Base-by-base conservation (phyloP, 2,797 vertebrate species). In the Danio jaintianensis region DNA sequence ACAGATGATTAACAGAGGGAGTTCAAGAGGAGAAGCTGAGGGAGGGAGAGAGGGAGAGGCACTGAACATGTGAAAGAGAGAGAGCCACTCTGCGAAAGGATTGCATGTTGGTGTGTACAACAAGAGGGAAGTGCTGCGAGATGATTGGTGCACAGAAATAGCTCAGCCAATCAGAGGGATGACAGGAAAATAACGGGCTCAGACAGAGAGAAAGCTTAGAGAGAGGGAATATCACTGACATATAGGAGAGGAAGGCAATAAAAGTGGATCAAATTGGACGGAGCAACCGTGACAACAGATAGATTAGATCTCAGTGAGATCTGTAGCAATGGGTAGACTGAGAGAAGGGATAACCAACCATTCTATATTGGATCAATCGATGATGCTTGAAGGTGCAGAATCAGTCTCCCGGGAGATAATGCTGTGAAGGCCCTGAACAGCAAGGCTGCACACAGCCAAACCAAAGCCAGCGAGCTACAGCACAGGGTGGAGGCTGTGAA, bases 131-230 rank as follows among this genome's bases (percentile, higher is more conserved):
- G 56, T 75, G 48, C 52, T 63, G 53, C 69, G 18, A 86, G 42
- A 72, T 80, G 91, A 94, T 93, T 93, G 92, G 93, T 90, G 86
- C 78, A 85, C 90, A 92, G 81, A 94, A 93, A 94, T 93, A 94
- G 90, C 90, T 66, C 70, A 56, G 78, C 93, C 94, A 94, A 94
- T 95, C 91, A 83, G 56, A 85, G 42, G 12, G 8, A 85, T 18
- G 89, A 85, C 81, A 88, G 85, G 85, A 82, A 85, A 86, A 90
- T 93, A 88, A 91, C 62, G 58, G 79, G 91, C 90, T 86, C 87
- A 88, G 74, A 78, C 85, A 52, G 86, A 76, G 84, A 82, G 82
- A 87, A 87, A 87, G 88, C 87, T 88, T 82, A 86, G 81, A 86
- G 89, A 90, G 88, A 93, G 84, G 82, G 86, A 91, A 88, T 79